Evolutionary conservation across 92 coral and sea anemone species (phyloP).

Genomic region (Desmophyllum pertusum): DNA sequence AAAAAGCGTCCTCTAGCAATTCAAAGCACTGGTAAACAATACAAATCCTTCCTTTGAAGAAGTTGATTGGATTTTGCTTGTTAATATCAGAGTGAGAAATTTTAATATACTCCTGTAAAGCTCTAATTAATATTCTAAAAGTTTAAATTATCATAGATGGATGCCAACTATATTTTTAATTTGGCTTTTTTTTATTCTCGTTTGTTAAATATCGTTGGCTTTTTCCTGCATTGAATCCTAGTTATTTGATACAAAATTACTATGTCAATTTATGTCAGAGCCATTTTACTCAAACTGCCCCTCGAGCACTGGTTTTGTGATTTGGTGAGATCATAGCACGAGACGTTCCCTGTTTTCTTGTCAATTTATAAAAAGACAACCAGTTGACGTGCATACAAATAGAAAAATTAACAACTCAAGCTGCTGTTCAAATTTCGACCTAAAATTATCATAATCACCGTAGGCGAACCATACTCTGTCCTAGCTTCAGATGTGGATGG

Average conservation of each 20-base stretch:
- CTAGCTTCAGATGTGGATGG: not conserved
- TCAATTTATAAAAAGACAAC: not conserved
- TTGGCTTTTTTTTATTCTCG: not conserved
- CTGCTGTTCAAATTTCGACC: not conserved
- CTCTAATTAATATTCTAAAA: slow-evolving; percentile 3
- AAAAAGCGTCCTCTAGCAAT: not conserved
- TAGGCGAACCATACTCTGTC: not conserved
- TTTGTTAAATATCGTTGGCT: not conserved
- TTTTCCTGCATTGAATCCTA: not conserved
- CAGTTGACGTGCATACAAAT: slow-evolving; percentile 1
- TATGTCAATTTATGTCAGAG: no score
- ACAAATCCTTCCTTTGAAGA: not conserved
- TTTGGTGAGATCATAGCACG: not conserved
- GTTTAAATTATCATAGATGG: not conserved
- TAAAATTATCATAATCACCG: slow-evolving; percentile 3
- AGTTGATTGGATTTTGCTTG: not conserved
- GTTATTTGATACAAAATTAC: not conserved
- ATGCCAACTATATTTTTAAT: not conserved
- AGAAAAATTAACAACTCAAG: not conserved
- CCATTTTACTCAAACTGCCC: not conserved
- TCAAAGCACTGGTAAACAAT: not conserved
- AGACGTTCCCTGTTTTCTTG: not conserved
- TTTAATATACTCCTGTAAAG: slow-evolving; percentile 2
- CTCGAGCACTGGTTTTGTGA: not conserved
- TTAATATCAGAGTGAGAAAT: not conserved